Evolutionary conservation across 2,888 invertebrate species (phyloP), one percentile per base, ranked within the genome.

Genomic region (Dicycla oo): DNA sequence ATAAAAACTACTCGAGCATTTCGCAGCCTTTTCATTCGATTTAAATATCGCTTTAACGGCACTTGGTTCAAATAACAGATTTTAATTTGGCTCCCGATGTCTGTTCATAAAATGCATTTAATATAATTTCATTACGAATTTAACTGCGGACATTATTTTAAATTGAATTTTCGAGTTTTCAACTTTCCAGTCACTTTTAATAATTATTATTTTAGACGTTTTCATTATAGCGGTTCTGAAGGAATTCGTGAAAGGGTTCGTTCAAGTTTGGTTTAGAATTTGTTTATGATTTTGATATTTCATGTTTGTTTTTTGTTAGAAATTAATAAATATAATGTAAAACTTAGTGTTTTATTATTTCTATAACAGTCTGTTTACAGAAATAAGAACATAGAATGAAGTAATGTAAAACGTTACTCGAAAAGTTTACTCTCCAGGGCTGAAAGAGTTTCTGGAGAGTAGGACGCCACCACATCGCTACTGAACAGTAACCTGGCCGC

Each of bases 111-210:
- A 84, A 80, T 86, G 84, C 84, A 84, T 84, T 84, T 73, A 75
- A 85, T 72, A 78, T 84, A 80, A 84, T 82, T 80, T 74, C 0
- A 86, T 84, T 77, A 84, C 43, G 53, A 68, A 58, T 61, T 71
- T 77, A 77, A 83, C 66, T 70, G 69, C 3, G 10, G 23, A 43
- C 62, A 65, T 84, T 75, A 86, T 74, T 80, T 64, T 60, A 60
- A 69, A 77, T 74, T 57, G 69, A 75, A 70, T 75, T 75, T 63
- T 71, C 61, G 38, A 61, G 62, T 74, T 74, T 69, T 45, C 61
- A 73, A 78, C 63, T 68, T 81, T 49, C 23, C 62, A 62, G 62
- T 69, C 61, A 53, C 6, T 83, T 75, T 69, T 56, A 38, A 73
- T 67, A 30, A 80, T 74, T 47, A 77, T 81, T 77, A 75, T 75